Conservation (phyloP, 2,113 vertebrate species). For the Corythornis madagascariensis region DNA sequence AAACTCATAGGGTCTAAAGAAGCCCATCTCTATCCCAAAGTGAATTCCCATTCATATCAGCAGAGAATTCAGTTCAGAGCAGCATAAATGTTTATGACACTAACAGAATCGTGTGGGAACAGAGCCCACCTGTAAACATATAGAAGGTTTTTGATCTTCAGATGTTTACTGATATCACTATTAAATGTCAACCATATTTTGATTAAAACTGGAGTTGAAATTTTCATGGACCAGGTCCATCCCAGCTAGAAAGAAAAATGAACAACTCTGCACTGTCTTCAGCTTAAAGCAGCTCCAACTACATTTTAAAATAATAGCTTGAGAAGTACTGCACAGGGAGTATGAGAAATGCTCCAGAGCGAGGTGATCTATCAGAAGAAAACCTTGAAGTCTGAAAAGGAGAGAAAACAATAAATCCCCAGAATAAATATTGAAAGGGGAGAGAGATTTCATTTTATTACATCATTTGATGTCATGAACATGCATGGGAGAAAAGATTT, state of each 20-base stretch:
- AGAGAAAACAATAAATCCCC: conserved; percentile 37
- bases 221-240: background rate
- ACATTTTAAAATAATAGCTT: conserved; percentile 45
- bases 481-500: conserved; percentile 14
- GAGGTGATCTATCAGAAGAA: conserved; percentile 43
- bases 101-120: background rate
- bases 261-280: background rate
- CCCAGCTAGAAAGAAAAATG: conserved; percentile 5
- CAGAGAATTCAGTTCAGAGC: background rate
- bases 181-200: background rate
- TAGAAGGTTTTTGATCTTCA: background rate
- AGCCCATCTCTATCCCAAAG: background rate
- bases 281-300: conserved; percentile 22
- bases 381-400: conserved; percentile 34
- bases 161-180: background rate
- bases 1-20: background rate
- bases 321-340: background rate
- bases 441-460: conserved; percentile 44
- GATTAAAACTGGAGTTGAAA: background rate
- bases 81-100: background rate
- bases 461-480: conserved; percentile 37
- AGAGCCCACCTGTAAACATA: background rate
- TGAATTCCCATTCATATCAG: background rate
- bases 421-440: conserved; percentile 43
- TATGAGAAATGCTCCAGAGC: conserved; percentile 33